Base-by-base conservation (phyloP, 2,113 vertebrate species). In the Ptychochromis oligacanthus region DNA sequence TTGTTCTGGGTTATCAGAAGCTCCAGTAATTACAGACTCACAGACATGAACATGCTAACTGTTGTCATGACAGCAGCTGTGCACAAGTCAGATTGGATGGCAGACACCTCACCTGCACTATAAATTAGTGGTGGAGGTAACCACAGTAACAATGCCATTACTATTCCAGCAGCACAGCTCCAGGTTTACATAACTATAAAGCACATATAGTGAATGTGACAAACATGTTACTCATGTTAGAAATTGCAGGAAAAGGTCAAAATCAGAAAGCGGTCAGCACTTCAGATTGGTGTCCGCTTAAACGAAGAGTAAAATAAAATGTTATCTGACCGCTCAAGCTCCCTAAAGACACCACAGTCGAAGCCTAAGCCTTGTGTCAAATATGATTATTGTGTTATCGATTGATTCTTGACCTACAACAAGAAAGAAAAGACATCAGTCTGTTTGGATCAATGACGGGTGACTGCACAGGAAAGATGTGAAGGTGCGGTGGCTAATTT, bases 11-110 rank as follows among this genome's bases (percentile, higher is more conserved):
- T 61, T 60, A 75, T 84, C 58, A 80, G 49, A 28, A 61, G 43
- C 74, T 22, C 14, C 38, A 46, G 67, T 85, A 89, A 91, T 91
- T 90, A 93, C 28, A 78, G 70, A 75, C 34, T 75, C 65, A 38
- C 79, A 77, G 60, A 70, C 67, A 87, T 14, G 46, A 84, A 91
- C 82, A 90, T 57, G 61, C 64, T 89, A 87, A 84, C 24, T 22
- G 94, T 95, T 95, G 93, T 90, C 95, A 95, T 95, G 93, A 93
- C 93, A 95, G 92, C 94, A 72, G 82, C 57, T 75, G 87, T 72
- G 90, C 59, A 26, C 59, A n/a, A 40, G 84, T 75, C n/a, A 4
- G 78, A 88, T 85, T 90, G 82, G 83, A 79, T 46, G 75, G 85
- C 64, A 14, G 54, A 86, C 87, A 91, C 79, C 86, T 91, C 88